Percentiles rank a stretch among this genome's conserved stretches.
Conservation (phyloP, 1,140 invertebrate genomes). For the Conopomorpha cramerella region DNA sequence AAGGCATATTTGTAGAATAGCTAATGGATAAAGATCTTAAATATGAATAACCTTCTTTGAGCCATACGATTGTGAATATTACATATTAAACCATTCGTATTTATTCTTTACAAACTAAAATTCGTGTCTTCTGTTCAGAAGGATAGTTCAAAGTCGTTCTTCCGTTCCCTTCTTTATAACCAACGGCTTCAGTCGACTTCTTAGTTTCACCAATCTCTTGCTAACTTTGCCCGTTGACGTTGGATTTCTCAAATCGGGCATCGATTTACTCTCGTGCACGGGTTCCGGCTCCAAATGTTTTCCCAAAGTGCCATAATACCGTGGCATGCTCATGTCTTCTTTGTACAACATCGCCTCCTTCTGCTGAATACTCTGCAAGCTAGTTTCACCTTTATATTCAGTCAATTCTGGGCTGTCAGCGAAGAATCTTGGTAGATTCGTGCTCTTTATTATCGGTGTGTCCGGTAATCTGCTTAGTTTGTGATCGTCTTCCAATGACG, state of each 20-base stretch:
- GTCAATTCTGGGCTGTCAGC: constrained; percentile 39
- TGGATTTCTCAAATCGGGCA: constrained; percentile 50
- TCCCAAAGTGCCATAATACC: constrained; percentile 36
- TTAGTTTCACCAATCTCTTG: constrained; percentile 45
- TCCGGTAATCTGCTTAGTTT: constrained; percentile 47
- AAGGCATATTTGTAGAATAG: no score
- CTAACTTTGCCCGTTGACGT: constrained; percentile 31
- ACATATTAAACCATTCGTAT: no score
- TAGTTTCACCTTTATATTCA: constrained; percentile 48
- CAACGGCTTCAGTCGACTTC: constrained; percentile 47
- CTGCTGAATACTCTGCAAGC: constrained; percentile 45
- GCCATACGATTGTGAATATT: no score
- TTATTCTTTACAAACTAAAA: no score
- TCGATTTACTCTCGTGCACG: constrained; percentile 51
- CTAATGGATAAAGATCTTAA: no score
- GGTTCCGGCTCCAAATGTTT: constrained; percentile 19
- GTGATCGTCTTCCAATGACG: constrained; percentile 24
- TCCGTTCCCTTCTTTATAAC: constrained; percentile 54
- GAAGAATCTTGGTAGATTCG: constrained; percentile 53
- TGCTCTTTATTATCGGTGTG: constrained; percentile 53
- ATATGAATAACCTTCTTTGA: no score
- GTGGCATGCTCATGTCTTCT: constrained; percentile 54
- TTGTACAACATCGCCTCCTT: constrained; percentile 38
- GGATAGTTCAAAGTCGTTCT: constrained; percentile 31
- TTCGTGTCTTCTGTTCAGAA: no score